Conservation (phyloP, 2,888 invertebrate species). For the Uloborus plumipes region DNA sequence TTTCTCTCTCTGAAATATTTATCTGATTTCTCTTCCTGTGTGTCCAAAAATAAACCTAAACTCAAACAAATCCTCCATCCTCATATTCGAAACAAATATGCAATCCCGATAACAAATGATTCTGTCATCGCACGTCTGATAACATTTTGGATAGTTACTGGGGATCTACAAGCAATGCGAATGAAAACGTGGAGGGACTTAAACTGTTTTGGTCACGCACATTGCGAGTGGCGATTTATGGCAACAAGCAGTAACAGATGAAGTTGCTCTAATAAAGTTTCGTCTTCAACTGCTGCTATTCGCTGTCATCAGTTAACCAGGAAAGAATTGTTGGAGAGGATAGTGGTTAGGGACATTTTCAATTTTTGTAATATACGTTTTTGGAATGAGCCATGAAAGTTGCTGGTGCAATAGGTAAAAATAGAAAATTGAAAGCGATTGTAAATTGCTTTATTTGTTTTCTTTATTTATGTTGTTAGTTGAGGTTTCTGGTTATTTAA, state of each 20-base stretch:
- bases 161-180: slow-evolving; percentile 3
- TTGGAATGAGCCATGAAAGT: background rate
- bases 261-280: background rate
- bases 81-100: slow-evolving; percentile 26
- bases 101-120: slow-evolving; percentile 22
- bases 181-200: slow-evolving; percentile 12
- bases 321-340: too few species aligned
- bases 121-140: slow-evolving; percentile 23
- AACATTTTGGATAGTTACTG: slow-evolving; percentile 29
- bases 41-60: too few species aligned
- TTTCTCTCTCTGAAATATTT: slow-evolving; percentile 3
- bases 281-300: background rate
- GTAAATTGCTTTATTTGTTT: too few species aligned
- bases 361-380: background rate
- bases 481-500: too few species aligned
- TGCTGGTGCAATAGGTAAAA: too few species aligned
- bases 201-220: slow-evolving; percentile 51
- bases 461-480: too few species aligned
- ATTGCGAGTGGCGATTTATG: slow-evolving; percentile 11
- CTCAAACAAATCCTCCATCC: background rate
- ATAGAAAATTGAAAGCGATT: too few species aligned
- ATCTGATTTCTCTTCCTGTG: too few species aligned
- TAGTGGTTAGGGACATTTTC: too few species aligned
- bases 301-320: background rate
- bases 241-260: slow-evolving; percentile 19